These are phyloP conservation scores for Neoniphon sammara DNA, from an alignment of 2,797 vertebrate genomes.

Conservation along the genomic window DNA sequence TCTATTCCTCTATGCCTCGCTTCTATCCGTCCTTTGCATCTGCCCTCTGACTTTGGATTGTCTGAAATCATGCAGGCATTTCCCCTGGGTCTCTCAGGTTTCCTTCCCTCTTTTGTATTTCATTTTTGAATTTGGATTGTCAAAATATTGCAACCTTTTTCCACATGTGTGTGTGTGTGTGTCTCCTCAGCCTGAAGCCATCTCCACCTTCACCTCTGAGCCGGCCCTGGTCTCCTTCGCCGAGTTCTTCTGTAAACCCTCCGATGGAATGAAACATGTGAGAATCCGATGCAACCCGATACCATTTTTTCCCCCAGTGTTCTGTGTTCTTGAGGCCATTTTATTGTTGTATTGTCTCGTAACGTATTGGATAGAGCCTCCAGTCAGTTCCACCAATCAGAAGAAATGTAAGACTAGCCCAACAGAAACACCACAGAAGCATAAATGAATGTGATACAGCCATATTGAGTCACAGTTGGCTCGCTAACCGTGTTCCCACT, in stretches of 20 bases:
- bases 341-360: not conserved
- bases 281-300: slow-evolving; percentile 29
- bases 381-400: not conserved
- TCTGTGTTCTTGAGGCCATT: not conserved
- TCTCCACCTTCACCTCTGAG: slow-evolving; percentile 96
- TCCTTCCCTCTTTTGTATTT: not conserved
- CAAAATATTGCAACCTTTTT: not conserved
- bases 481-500: not conserved
- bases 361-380: not conserved
- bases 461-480: not conserved
- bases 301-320: not conserved
- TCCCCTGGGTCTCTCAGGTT: no score
- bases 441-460: no score
- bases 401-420: not conserved
- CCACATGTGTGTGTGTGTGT: slow-evolving; percentile 1
- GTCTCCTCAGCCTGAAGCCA: slow-evolving; percentile 89
- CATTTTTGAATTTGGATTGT: not conserved
- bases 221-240: slow-evolving; percentile 94
- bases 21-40: not conserved
- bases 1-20: not conserved
- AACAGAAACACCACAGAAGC: no score
- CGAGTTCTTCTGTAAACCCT: slow-evolving; percentile 94
- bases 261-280: slow-evolving; percentile 90
- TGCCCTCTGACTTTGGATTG: slow-evolving; percentile 1
- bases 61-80: not conserved